Conservation (phyloP, 2,113 vertebrate species). For the Hyperoodon ampullatus region DNA sequence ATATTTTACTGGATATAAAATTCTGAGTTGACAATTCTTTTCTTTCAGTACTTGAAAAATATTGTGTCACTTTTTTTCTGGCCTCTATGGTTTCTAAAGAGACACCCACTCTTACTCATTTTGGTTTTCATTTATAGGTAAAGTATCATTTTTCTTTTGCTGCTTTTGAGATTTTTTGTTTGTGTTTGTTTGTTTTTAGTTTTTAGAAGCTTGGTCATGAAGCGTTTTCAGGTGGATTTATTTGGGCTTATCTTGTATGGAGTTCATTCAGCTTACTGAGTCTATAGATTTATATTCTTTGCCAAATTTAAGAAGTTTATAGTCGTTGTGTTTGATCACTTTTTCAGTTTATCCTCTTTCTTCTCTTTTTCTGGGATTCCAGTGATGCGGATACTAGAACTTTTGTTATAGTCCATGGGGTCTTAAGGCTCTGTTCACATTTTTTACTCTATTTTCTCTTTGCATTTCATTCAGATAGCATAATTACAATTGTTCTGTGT, state of each 20-base stretch:
- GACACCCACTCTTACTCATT: neutral
- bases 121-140: neutral
- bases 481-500: neutral
- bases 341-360: neutral
- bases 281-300: neutral
- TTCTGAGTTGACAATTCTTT: neutral
- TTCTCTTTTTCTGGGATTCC: neutral
- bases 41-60: neutral
- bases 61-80: neutral
- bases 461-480: neutral
- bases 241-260: neutral
- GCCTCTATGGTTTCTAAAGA: neutral
- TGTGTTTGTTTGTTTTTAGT: neutral
- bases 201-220: neutral
- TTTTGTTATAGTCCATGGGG: neutral
- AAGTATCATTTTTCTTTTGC: neutral
- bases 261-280: neutral
- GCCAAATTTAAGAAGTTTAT: neutral
- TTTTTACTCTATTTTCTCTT: neutral
- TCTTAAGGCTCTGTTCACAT: neutral
- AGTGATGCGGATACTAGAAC: neutral
- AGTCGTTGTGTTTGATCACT: neutral
- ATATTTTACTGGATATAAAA: neutral
- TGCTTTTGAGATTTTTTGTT: neutral
- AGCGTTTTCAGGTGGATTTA: neutral